Conservation (phyloP, 2,888 invertebrate species). For the Mactromeris polynyma region DNA sequence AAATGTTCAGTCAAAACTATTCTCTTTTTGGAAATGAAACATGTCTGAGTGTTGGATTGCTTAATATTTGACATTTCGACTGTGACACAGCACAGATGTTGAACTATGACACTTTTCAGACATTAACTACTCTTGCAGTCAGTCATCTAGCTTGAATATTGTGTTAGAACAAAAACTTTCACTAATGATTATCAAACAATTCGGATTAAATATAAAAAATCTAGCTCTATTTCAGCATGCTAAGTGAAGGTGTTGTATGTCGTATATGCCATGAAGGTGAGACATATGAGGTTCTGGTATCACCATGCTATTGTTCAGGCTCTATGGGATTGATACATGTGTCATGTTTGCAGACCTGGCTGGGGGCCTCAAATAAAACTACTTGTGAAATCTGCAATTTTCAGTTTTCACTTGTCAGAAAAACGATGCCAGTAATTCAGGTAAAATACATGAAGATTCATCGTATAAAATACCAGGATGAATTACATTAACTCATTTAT, state of each 20-base stretch:
- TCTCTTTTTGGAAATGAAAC: too few relatives aligned
- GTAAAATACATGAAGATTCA: slow-evolving; percentile 75
- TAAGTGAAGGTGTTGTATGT: slow-evolving; percentile 85
- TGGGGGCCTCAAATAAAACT: slow-evolving; percentile 91
- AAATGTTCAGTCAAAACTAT: too few relatives aligned
- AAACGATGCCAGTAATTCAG: slow-evolving; percentile 87
- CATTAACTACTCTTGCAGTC: too few relatives aligned
- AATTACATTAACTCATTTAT: not conserved
- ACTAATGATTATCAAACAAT: too few relatives aligned
- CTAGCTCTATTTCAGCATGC: slow-evolving; percentile 27
- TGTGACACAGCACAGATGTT: too few relatives aligned
- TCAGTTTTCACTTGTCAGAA: slow-evolving; percentile 90
- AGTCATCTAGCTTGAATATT: too few relatives aligned
- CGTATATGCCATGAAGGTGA: slow-evolving; percentile 89
- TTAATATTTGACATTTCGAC: too few relatives aligned
- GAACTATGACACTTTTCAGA: too few relatives aligned
- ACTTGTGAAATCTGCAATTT: slow-evolving; percentile 93
- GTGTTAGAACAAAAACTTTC: too few relatives aligned
- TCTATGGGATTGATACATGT: slow-evolving; percentile 92
- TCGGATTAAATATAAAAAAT: too few relatives aligned
- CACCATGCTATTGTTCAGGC: slow-evolving; percentile 90
- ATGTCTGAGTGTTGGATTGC: too few relatives aligned
- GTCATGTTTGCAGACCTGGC: slow-evolving; percentile 92
- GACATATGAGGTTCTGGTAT: slow-evolving; percentile 88
- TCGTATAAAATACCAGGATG: not conserved